These are phyloP conservation scores for Leucosticte australis DNA, from an alignment of 2,113 vertebrate genomes.

Conservation along the genomic window DNA sequence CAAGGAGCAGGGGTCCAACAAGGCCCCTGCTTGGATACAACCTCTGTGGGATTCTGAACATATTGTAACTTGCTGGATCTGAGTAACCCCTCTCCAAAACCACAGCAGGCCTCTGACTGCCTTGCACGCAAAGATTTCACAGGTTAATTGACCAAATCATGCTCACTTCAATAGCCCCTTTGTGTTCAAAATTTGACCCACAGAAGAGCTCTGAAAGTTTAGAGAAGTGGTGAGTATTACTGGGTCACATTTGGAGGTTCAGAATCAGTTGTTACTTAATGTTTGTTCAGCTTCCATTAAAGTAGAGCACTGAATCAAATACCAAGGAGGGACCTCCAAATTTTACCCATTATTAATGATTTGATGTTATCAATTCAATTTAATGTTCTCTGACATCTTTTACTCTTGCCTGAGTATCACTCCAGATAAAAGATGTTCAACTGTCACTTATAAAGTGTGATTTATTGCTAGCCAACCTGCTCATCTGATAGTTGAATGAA, in stretches of 20 bases:
- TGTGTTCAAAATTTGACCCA: constrained; percentile 23
- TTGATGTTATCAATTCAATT: not conserved
- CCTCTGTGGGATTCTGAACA: not conserved
- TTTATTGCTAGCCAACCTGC: not conserved
- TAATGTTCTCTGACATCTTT: not conserved
- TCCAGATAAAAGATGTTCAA: not conserved
- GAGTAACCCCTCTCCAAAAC: constrained; percentile 7
- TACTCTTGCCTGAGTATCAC: not conserved
- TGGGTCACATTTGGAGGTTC: constrained; percentile 12
- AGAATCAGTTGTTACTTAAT: not conserved
- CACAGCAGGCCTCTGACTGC: not conserved
- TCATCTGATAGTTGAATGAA: not conserved
- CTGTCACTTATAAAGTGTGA: not conserved
- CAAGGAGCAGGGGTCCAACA: not conserved
- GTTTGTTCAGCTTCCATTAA: not conserved
- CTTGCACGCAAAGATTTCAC: not conserved
- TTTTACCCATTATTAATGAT: not conserved
- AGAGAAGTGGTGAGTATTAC: not conserved
- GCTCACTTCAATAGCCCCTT: constrained; percentile 19
- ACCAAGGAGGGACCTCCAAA: not conserved
- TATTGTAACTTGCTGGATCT: not conserved
- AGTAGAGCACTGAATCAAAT: not conserved
- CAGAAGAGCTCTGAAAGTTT: constrained; percentile 2
- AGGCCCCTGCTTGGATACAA: not conserved
- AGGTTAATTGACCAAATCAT: constrained; percentile 53